Evolutionary conservation across 1,140 invertebrate species (phyloP), one percentile per base, ranked within the genome.

Genomic region (Agrilus planipennis): DNA sequence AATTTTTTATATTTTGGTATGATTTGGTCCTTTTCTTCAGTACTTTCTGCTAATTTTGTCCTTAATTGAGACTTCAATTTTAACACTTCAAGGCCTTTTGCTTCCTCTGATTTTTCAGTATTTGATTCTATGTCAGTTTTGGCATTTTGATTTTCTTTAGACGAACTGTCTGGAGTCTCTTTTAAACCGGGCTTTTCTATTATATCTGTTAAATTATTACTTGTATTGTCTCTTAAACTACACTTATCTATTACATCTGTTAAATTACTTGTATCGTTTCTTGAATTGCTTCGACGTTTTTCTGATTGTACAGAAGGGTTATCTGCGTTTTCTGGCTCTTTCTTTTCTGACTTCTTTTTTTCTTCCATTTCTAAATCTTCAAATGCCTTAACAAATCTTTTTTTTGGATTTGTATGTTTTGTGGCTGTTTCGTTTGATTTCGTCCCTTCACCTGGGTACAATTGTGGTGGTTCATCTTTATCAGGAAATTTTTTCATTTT

Each of bases 401-500:
- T 61, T 30, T 57, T 62, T 19, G 56, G 57, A 46, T 54, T 57
- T 7, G 47, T 57, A 40, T 55, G 34, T 48, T 54, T 53, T 15
- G 52, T 52, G 2, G 49, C 45, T 12, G 48, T 41, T 34, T 51
- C 51, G 17, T 9, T 45, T 23, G n/a, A 42, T 48, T 25, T 37
- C 34, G 14, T n/a, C 28, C 10, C 11, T 28, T 41, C 19, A 31
- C 16, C 18, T 11, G 23, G 11, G 22, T 35, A 10, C 18, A 30
- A 15, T 23, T 36, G 23, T 6, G 12, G 15, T 28, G 34, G 31
- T 21, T 16, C 31, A 4, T 17, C 6, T 27, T 61, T 57, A 49
- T 70, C 65, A 30, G 57, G 54, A 22, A 50, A 42, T 47, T 59
- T 59, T 45, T 63, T 57, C 12, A 44, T 32, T 39, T 50, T 54